Conservation (phyloP, 2,888 invertebrate genomes). For the Cheilosia pagana region DNA sequence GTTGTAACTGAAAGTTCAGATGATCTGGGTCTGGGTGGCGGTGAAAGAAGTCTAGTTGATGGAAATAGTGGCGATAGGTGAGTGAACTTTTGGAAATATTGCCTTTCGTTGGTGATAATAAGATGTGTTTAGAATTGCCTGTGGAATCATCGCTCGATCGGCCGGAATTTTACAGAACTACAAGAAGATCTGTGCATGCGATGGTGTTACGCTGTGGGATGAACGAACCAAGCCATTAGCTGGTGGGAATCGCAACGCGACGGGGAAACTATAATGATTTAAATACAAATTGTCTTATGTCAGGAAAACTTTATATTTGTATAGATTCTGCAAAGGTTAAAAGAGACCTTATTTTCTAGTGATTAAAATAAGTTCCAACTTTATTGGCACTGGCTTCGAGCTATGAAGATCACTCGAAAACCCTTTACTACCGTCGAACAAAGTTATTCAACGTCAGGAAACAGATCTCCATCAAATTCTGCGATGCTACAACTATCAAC, state of each 20-base stretch:
- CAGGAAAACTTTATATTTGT: too few relatives aligned
- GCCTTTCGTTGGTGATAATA: background rate
- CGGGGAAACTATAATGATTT: slow-evolving; percentile 35
- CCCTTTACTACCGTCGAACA: too few relatives aligned
- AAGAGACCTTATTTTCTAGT: too few relatives aligned
- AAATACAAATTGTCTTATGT: background rate
- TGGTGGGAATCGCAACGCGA: slow-evolving; percentile 78
- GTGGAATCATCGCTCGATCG: slow-evolving; percentile 94
- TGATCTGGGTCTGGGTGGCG: slow-evolving; percentile 86
- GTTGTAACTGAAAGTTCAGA: slow-evolving; percentile 88
- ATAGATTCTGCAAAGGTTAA: too few relatives aligned
- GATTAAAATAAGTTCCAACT: too few relatives aligned
- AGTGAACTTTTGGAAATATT: background rate
- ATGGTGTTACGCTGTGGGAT: slow-evolving; percentile 95
- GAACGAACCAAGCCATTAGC: slow-evolving; percentile 87
- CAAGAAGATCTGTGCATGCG: slow-evolving; percentile 95
- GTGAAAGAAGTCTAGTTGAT: slow-evolving; percentile 85
- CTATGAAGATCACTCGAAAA: too few relatives aligned
- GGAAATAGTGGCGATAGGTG: slow-evolving; percentile 88
- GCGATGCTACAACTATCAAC: slow-evolving; percentile 53
- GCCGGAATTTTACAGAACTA: slow-evolving; percentile 94
- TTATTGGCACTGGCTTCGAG: too few relatives aligned
- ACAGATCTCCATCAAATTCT: slow-evolving; percentile 67
- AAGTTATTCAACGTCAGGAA: slow-evolving; percentile 28
- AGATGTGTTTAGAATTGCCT: slow-evolving; percentile 87